These are phyloP conservation scores for Elaphurus davidianus DNA, from an alignment of 2,113 vertebrate genomes.

Conservation along the genomic window DNA sequence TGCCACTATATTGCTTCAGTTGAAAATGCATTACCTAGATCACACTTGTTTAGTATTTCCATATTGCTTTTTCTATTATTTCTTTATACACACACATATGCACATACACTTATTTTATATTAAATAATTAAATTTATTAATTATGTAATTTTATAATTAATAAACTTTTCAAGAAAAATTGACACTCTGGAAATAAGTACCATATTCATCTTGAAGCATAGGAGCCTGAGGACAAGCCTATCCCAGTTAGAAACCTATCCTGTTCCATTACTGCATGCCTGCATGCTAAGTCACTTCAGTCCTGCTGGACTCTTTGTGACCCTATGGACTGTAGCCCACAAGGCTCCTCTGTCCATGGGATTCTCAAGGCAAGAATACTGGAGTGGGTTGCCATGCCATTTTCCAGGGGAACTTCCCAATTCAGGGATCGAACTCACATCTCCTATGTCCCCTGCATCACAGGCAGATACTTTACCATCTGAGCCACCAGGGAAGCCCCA, in stretches of 20 bases:
- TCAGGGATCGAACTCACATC: background rate
- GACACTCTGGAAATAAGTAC: background rate
- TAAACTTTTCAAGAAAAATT: background rate
- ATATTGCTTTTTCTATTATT: background rate
- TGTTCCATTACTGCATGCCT: background rate
- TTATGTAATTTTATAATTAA: background rate
- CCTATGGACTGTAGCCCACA: background rate
- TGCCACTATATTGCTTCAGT: background rate
- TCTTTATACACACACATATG: background rate
- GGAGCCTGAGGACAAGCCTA: background rate
- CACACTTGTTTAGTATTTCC: background rate
- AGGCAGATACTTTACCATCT: background rate
- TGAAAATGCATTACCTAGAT: background rate
- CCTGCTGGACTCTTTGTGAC: accelerated
- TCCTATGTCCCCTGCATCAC: background rate
- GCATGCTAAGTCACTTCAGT: background rate
- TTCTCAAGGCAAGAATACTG: background rate
- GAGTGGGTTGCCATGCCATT: background rate
- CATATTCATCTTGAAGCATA: background rate
- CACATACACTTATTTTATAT: background rate
- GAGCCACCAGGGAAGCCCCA: background rate
- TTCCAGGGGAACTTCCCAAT: background rate
- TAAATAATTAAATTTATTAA: background rate
- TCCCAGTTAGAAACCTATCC: background rate
- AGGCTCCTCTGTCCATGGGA: background rate